Base-by-base conservation (phyloP, 2,797 vertebrate genomes). In the Melanotaenia nigrans region DNA sequence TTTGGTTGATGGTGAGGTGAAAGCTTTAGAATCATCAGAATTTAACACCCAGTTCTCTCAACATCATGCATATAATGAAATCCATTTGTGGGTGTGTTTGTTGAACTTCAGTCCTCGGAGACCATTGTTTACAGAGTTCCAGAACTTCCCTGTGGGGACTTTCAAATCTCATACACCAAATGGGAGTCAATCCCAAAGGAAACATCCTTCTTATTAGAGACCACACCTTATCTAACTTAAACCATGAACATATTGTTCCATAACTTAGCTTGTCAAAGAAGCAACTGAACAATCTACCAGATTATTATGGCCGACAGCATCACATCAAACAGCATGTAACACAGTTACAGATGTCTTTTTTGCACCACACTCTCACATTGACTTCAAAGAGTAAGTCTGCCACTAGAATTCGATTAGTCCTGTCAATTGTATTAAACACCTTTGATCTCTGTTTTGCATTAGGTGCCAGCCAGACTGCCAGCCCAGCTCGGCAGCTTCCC, bases 401-500 rank as follows among this genome's bases (percentile, higher is more conserved):
- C 9, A 69, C 20, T 35, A 51, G 3, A 1, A 61, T 58, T 68
- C 1, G 62, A 22, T 49, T 28, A 13, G 16, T 61, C 10, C 49
- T 36, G 32, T 64, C 11, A n/a, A 4, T 64, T 36, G 1, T 40
- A 25, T 68, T 33, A 61, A 1, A 5, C 3, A 2, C 14, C 38
- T 70, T 38, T 16, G 10, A 42, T 65, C 13, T 7, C 5, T 71
- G 20, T 65, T 54, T 2, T 7, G 2, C 20, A 1, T 47, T n/a
- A 89, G 90, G 81, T 49, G 25, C 72, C 65, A 86, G 78, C 16
- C 90, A 85, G 63, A 82, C 65, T 28, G 74, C 87, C 64, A 94
- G 91, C 82, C 91, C 92, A 20, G 92, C 86, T 13, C 85, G 86
- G 40, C 93, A 93, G 11, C 78, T 90, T 11, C 80, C 81, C 5